phyloP scores from a whole-genome alignment of 1,140 invertebrate species.

The Sinonovacula constricta region DNA sequence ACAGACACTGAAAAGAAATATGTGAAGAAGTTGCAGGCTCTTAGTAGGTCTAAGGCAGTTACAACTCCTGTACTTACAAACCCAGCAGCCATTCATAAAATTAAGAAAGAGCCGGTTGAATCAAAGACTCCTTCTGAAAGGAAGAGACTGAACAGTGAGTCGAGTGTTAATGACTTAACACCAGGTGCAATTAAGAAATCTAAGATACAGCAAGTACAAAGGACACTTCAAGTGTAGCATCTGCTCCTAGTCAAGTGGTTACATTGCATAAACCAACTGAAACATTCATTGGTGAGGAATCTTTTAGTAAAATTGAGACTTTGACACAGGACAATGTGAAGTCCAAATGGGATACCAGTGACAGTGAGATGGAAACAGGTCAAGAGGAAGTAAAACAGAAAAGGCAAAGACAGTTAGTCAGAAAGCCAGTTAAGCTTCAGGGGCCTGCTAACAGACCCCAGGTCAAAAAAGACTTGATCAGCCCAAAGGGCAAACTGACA shows the following conservation, averaged over 20 bases:
- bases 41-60: slow-evolving; percentile 42
- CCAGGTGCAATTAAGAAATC: slow-evolving; percentile 50
- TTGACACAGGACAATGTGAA: slow-evolving; percentile 64
- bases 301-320: slow-evolving; percentile 74
- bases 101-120: slow-evolving; percentile 54
- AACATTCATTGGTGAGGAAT: slow-evolving; percentile 55
- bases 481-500: slow-evolving; percentile 4
- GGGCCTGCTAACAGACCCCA: neutral
- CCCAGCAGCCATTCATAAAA: slow-evolving; percentile 29
- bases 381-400: slow-evolving; percentile 44
- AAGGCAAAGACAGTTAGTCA: slow-evolving; percentile 37
- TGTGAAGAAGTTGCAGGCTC: slow-evolving; percentile 39
- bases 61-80: slow-evolving; percentile 31
- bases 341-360: slow-evolving; percentile 76
- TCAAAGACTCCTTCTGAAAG: slow-evolving; percentile 53
- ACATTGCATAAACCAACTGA: slow-evolving; percentile 6
- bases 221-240: slow-evolving; percentile 18
- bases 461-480: slow-evolving; percentile 30
- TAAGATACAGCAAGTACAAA: slow-evolving; percentile 42
- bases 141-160: slow-evolving; percentile 63
- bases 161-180: slow-evolving; percentile 58
- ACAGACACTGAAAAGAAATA: slow-evolving; percentile 39
- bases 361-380: slow-evolving; percentile 68
- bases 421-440: slow-evolving; percentile 29
- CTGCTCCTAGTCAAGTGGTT: neutral